Conservation (phyloP, 2,888 invertebrate genomes). For the Morpho deidamia region DNA sequence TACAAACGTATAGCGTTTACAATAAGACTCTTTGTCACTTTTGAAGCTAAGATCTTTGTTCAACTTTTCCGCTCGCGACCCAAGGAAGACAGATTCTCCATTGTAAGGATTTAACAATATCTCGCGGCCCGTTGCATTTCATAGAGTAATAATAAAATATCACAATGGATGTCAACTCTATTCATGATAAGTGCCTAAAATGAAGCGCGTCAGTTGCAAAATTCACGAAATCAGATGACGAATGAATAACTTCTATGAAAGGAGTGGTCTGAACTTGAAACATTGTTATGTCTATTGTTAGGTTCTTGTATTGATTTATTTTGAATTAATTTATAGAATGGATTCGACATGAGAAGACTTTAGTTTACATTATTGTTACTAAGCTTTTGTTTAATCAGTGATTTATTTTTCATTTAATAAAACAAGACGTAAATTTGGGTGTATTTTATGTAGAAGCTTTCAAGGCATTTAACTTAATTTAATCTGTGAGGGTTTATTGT, state of each 20-base stretch:
- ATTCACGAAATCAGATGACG: slow-evolving; percentile 62
- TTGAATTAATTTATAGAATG: not conserved
- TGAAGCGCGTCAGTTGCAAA: slow-evolving; percentile 65
- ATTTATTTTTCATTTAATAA: too few relatives aligned
- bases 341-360: not conserved
- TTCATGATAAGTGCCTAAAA: slow-evolving; percentile 70
- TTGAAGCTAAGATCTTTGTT: slow-evolving; percentile 56
- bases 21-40: slow-evolving; percentile 36
- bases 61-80: slow-evolving; percentile 70
- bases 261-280: slow-evolving; percentile 42
- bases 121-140: slow-evolving; percentile 69
- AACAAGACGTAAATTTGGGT: too few relatives aligned
- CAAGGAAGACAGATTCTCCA: slow-evolving; percentile 65
- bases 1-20: slow-evolving; percentile 7
- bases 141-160: slow-evolving; percentile 72
- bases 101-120: slow-evolving; percentile 74
- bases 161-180: slow-evolving; percentile 74
- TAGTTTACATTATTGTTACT: not conserved
- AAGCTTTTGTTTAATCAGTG: not conserved
- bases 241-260: slow-evolving; percentile 52
- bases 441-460: too few relatives aligned
- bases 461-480: too few relatives aligned
- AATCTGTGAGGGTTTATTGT: too few relatives aligned
- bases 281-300: slow-evolving; percentile 33
- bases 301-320: slow-evolving; percentile 8